Evolutionary conservation across 2,113 vertebrate species (phyloP).

Genomic region (Hypanus sabinus): DNA sequence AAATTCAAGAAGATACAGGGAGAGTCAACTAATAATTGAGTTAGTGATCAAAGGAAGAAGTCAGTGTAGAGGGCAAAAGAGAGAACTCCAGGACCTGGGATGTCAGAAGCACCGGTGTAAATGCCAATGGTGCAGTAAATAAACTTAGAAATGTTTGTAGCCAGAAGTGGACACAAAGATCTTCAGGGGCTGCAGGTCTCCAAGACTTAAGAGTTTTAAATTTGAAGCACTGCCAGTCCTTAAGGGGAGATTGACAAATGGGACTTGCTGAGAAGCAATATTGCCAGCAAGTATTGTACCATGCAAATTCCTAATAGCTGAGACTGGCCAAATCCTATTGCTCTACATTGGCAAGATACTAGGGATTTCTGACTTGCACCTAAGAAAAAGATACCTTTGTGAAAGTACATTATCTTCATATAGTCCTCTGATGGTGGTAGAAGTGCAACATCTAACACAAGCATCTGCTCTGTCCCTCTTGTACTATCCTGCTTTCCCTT

Average conservation of each 20-base stretch:
- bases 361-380: neutral
- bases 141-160: neutral
- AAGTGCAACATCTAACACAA: no score
- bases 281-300: neutral
- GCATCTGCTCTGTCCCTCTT: neutral
- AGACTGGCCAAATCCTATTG: neutral
- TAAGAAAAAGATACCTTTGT: neutral
- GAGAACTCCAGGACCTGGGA: neutral
- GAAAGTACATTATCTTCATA: no score
- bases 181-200: no score
- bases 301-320: neutral
- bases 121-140: neutral
- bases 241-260: neutral
- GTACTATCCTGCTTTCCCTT: neutral
- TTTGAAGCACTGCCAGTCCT: neutral
- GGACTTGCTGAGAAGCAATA: neutral
- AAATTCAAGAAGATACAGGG: neutral
- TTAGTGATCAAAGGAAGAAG: neutral
- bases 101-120: neutral
- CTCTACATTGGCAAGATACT: neutral
- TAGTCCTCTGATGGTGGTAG: no score
- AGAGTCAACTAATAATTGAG: neutral
- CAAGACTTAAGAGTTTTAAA: neutral
- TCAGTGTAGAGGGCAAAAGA: neutral
- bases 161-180: neutral